Conservation (phyloP, 1,140 invertebrate species). For the Araneus ventricosus region DNA sequence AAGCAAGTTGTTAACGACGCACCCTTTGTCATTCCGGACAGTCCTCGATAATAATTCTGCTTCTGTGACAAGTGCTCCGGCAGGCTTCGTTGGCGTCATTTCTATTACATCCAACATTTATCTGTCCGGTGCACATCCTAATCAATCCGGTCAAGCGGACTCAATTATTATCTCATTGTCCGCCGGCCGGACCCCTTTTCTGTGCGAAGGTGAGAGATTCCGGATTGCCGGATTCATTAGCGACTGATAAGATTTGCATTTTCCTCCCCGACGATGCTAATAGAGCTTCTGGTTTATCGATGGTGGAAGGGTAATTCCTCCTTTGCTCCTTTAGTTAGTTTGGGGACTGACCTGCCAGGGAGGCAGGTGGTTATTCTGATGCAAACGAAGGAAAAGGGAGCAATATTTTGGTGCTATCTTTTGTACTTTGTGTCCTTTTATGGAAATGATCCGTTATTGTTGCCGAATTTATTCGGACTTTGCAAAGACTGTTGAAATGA, state of each 20-base stretch:
- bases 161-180: slow-evolving; percentile 71
- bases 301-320: background rate
- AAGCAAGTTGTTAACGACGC: too few relatives aligned
- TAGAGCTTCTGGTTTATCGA: slow-evolving; percentile 22
- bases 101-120: background rate
- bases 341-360: background rate
- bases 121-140: slow-evolving; percentile 22
- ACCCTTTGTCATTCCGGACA: background rate
- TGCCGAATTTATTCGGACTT: too few relatives aligned
- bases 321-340: background rate
- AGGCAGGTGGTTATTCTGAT: too few relatives aligned
- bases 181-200: background rate
- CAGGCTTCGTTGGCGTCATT: background rate
- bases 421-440: too few relatives aligned
- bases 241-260: slow-evolving; percentile 71
- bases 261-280: slow-evolving; percentile 18
- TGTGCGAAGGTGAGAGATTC: slow-evolving; percentile 43
- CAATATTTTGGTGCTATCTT: too few relatives aligned
- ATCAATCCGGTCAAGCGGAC: slow-evolving; percentile 58
- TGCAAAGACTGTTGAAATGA: too few relatives aligned
- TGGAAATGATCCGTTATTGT: too few relatives aligned
- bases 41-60: background rate
- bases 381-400: too few relatives aligned
- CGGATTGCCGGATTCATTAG: slow-evolving; percentile 66
- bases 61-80: background rate